Base-by-base conservation (phyloP, 2,797 vertebrate species). In the Rhinatrema bivittatum region DNA sequence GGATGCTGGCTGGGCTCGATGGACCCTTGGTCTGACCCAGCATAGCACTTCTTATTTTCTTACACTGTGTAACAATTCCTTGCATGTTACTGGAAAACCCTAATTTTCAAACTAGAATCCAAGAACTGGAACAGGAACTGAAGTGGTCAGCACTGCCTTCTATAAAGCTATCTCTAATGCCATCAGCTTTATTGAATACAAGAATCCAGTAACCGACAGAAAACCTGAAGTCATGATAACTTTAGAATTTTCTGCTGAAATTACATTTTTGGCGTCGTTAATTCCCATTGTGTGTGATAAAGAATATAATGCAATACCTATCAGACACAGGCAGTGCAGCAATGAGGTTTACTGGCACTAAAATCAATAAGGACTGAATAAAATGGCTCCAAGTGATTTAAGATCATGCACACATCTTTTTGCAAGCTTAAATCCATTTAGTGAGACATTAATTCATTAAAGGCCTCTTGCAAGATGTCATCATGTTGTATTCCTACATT, bases 371-470 rank as follows among this genome's bases (percentile, higher is more conserved):
- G 31, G 47, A 46, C 60, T 53, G 62, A 61, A 70, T 62, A 59
- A 65, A 68, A 68, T 57, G 64, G 41, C 60, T 72, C 48, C 39
- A 57, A 68, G 56, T 74, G 62, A 63, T 74, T 72, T 64, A 70
- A 64, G 43, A 61, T 60, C 58, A 54, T 53, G 40, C 44, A 47
- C 53, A 53, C 44, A 21, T 46, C 44, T 70, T 68, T 60, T 57
- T 44, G 43, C 61, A 44, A 61, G 56, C 60, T 62, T 51, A 55
- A 56, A 70, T 55, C 56, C 58, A 72, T 68, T 72, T 65, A 53
- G 43, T 66, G 53, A 50, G 34, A 42, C 69, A 70, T 65, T 70
- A 66, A 65, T 74, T 70, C 60, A 70, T 72, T 74, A 72, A 70
- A 62, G 56, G 30, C 39, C 24, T 54, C 52, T 46, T 61, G 62